Evolutionary conservation across 2,797 vertebrate genomes (phyloP), one percentile per base, ranked within the genome.

Genomic region (Helarctos malayanus): DNA sequence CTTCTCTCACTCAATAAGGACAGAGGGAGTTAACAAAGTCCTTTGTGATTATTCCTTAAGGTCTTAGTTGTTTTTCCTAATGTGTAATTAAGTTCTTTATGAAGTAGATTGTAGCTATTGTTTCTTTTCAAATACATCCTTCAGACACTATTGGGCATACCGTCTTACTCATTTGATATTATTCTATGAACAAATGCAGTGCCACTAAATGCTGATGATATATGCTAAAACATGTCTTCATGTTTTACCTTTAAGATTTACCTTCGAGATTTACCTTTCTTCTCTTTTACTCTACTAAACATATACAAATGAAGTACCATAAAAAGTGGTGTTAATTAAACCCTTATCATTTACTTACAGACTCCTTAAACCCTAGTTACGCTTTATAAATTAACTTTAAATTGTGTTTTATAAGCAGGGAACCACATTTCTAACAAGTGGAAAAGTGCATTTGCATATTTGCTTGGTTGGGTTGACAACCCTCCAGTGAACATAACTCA

Each of bases 41-140:
- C 25, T 69, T 59, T 68, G 49, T 25, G 45, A 86, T 69, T 75
- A 90, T 27, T 61, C 65, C 49, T 81, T 86, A n/a, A 85, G 81
- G 41, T 76, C 61, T 82, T 23, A 76, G 21, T 23, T 87, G 38
- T 32, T 88, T 88, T 92, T 57, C 69, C 59, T 84, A 92, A 49
- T 89, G 71, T 57, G 38, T 91, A 83, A 84, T 35, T 89, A 84
- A 73, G 41, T 21, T 79, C 45, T 85, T 90, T 81, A 93, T 38
- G 35, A 71, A 79, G 47, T 18, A 96, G 45, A 86, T 32, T 59
- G 23, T 83, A 79, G 21, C 54, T 91, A 35, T 14, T 41, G 16
- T 78, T 91, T 59, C 23, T 91, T 95, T 80, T 79, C 25, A 89
- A 92, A 92, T 89, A 73, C 19, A 84, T 73, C 71, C 25, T 89